Base-by-base conservation (phyloP, 92 coral and sea anemone species). In the Palythoa grandis region DNA sequence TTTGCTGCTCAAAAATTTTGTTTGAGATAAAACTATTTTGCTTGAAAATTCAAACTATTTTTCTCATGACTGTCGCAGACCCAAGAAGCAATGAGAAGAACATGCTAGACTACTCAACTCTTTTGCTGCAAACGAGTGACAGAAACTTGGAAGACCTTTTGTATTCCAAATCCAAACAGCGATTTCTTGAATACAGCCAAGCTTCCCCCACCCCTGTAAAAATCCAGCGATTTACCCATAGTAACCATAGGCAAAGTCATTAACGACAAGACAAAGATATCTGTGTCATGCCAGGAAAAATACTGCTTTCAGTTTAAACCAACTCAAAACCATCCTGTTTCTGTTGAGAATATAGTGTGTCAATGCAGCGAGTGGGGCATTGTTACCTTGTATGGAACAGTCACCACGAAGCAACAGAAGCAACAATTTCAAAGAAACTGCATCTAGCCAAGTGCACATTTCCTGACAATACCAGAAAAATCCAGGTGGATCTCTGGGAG, bases 261-360 rank as follows among this genome's bases (percentile, higher is more conserved):
- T 15, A 88, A 91, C 56, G 87, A 88, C 47, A 84, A 77, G 89
- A 85, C 93, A 7, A 84, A 73, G 23, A 84, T 91, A 11, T 84
- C 89, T 3, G 60, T 83, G 5, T 87, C 91, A 3, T 52, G 16
- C 15, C 91, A 87, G 37, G 76, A 56, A 8, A 89, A 91, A 72
- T 91, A 84, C 67, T 72, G 52, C 25, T 91, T 91, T 76, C 91
- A 88, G 70, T 91, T 47, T 50, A 47, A 83, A 50, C 82, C 70
- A 67, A 70, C 85, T 22, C 52, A 67, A 11, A 54, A 76, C 70
- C 87, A 84, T 61, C 25, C 80, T 22, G 60, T 70, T 11, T 37
- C 83, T 43, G 73, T 84, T 4, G 48, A 70, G 40, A 17, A 67
- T 65, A 39, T 88, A n/a, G 6, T 53, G 22, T 57, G 82, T 16